Conservation (phyloP, 2,888 invertebrate species). For the Antitype chi region DNA sequence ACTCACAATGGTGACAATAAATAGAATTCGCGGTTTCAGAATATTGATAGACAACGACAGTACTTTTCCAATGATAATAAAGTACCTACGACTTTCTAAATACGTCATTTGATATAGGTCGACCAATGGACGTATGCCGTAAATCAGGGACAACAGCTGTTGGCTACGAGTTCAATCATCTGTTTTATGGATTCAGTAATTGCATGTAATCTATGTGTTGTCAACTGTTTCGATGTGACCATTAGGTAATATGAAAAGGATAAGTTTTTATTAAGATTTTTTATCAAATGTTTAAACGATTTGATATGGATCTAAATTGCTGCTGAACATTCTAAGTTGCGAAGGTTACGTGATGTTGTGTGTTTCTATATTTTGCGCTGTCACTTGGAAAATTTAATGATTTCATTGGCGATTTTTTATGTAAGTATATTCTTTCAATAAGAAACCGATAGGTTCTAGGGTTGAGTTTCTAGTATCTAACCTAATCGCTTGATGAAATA, state of each 20-base stretch:
- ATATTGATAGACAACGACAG: conserved; percentile 36
- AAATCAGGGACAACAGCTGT: conserved; percentile 30
- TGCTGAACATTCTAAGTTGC: conserved; percentile 12
- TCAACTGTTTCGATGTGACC: conserved; percentile 12
- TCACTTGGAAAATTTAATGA: neutral
- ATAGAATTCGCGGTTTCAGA: conserved; percentile 38
- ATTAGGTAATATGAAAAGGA: neutral
- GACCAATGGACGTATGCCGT: conserved; percentile 32
- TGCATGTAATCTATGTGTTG: conserved; percentile 6
- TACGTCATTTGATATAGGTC: conserved; percentile 57
- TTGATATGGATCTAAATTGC: conserved; percentile 17
- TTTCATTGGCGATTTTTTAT: neutral
- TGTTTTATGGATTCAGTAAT: conserved; percentile 42
- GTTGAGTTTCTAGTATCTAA: neutral
- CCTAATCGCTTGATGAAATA: conserved; percentile 1
- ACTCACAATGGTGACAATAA: conserved; percentile 46
- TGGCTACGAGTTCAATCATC: conserved; percentile 30
- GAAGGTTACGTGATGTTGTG: conserved; percentile 20
- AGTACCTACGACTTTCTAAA: conserved; percentile 23
- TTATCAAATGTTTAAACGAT: conserved; percentile 7
- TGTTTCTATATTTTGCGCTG: neutral
- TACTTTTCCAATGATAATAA: conserved; percentile 54
- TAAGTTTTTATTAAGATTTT: conserved; percentile 19
- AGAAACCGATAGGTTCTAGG: neutral
- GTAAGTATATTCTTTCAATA: neutral